Evolutionary conservation across 2,888 invertebrate species (phyloP).

Genomic region (Petrolisthes manimaculis): DNA sequence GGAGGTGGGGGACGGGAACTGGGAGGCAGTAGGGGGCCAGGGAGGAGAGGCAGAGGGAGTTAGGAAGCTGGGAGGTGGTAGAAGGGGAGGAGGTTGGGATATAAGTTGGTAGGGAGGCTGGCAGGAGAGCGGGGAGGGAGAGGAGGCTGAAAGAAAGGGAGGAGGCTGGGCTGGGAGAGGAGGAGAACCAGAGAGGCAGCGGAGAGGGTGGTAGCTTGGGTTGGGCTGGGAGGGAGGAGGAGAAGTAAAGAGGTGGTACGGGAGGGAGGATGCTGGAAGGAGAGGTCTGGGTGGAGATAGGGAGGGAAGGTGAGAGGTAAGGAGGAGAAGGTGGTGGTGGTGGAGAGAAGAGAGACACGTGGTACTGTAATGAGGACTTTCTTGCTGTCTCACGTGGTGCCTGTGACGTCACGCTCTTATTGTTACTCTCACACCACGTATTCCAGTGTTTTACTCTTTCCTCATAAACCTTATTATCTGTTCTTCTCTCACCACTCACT

Average conservation of each 20-base stretch:
- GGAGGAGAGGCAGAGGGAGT: not conserved
- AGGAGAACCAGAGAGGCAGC: not conserved
- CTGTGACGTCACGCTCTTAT: slow-evolving; percentile 58
- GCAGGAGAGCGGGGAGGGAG: too few relatives aligned
- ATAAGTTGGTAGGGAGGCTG: too few relatives aligned
- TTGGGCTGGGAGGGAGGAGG: not conserved
- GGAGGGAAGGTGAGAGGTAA: not conserved
- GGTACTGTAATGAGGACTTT: slow-evolving; percentile 51
- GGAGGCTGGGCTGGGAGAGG: not conserved
- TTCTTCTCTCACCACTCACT: not conserved
- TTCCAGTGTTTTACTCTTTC: too few relatives aligned
- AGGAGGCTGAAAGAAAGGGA: slow-evolving; percentile 5
- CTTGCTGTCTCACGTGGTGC: slow-evolving; percentile 43
- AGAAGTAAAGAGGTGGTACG: too few relatives aligned
- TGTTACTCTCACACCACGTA: too few relatives aligned
- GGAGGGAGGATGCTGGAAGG: too few relatives aligned
- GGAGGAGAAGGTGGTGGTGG: not conserved
- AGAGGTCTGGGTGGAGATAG: too few relatives aligned
- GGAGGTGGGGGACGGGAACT: not conserved
- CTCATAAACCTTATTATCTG: not conserved
- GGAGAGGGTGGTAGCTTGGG: not conserved
- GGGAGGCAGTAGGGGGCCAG: not conserved
- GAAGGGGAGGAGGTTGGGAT: not conserved
- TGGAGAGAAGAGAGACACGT: slow-evolving; percentile 32
- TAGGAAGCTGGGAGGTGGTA: not conserved